Conservation (phyloP, 2,888 invertebrate genomes). For the Phortica okadai region DNA sequence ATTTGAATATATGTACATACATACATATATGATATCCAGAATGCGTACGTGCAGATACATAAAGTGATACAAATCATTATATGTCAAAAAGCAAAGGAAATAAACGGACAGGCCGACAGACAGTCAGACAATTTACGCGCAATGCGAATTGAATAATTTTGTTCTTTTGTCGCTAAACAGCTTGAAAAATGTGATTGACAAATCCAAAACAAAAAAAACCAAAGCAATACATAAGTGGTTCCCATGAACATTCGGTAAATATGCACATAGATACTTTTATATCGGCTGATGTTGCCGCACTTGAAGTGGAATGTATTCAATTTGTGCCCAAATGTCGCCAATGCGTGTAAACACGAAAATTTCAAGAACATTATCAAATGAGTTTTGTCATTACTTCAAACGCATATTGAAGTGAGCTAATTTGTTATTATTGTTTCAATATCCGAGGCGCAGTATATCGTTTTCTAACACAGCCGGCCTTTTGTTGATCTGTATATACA, state of each 20-base stretch:
- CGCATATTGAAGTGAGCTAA: neutral
- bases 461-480: neutral
- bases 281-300: neutral
- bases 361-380: constrained; percentile 18
- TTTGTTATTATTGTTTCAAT: neutral
- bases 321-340: constrained; percentile 12
- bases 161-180: neutral
- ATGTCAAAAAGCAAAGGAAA: neutral
- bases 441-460: neutral
- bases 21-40: constrained; percentile 38
- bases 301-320: neutral
- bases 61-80: constrained; percentile 43
- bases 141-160: constrained; percentile 3
- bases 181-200: constrained; percentile 38
- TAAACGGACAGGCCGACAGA: neutral
- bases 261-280: constrained; percentile 15
- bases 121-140: neutral
- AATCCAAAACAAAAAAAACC: neutral
- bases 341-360: neutral
- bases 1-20: constrained; percentile 38
- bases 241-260: constrained; percentile 32
- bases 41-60: constrained; percentile 60
- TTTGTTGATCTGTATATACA: too few species aligned
- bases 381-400: neutral
- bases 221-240: constrained; percentile 31